Evolutionary conservation across 2,113 vertebrate genomes (phyloP), one percentile per base, ranked within the genome.

Genomic region (Mesoclemmys tuberculata): DNA sequence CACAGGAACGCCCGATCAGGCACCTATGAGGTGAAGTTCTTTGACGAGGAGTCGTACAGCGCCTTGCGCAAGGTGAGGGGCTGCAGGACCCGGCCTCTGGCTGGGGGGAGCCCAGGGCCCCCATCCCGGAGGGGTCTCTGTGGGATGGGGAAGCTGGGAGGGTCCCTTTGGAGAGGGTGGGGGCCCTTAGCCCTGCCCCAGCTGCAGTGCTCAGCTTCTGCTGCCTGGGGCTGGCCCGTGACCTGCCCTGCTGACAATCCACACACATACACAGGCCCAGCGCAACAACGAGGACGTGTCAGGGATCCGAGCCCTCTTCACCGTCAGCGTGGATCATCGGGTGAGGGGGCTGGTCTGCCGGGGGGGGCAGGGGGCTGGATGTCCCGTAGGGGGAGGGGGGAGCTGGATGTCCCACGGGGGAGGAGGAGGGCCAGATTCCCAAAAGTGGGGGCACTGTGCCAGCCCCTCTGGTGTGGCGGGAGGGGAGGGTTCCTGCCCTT

Each of bases 1-100:
- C 99, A 99, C 96, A 99, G 98, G 94, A 98, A 98, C 29, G 99
- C 99, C 82, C 98, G 97, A 5, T 99, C 99, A 1, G 99, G 99
- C 49, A 99, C 99, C 74, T 99, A 99, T 22, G 98, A 99, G 94
- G 99, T 99, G 80, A 99, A 99, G 85, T 99, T 99, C 98, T 99
- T 99, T 0, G 99, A 99, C 8, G 99, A 99, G 94, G 99, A 99
- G 89, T 99, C 99, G 4, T 99, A 99, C 95, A 99, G 99, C 31
- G 93, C 98, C 44, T 94, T 99, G 88, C 98, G 99, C 84, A 99
- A 99, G 98, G 99, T 98, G n/a, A 83, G 95, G 58, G 10, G 10
- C 46, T 77, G 38, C 12, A 27, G 35, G 41, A 58, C 46, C 46
- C 46, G 77, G 54, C 12, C 41, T 27, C 21, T 27, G 24, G 78